Base-by-base conservation (phyloP, 2,113 vertebrate species). In the Leptobrachium leishanense region DNA sequence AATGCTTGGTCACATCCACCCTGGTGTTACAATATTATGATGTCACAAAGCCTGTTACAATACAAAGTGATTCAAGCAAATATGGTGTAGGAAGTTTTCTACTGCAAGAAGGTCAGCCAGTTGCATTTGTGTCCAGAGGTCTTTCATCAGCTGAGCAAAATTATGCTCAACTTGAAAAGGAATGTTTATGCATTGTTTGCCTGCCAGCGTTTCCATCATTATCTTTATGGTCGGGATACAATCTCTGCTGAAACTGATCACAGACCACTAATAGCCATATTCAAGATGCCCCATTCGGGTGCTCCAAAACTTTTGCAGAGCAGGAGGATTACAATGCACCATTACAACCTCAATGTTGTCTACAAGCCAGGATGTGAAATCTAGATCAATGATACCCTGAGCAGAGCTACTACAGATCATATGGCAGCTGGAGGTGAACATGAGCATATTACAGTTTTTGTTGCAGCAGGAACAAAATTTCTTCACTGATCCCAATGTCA, bases 291-390 rank as follows among this genome's bases (percentile, higher is more conserved):
- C 42, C 55, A 5, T 57, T 57, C 13, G 3, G 4, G 57, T 74
- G 84, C 81, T n/a, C 68, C 57, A 31, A 84, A 85, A 31, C 50
- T 39, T 44, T 69, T 84, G 41, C 81, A 85, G 54, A 82, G 81
- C 71, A 84, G 84, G 84, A 41, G 84, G 2, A 59, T 79, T 20
- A 13, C 82, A 84, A 69, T 62, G 62, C 39, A 76, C n/a, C n/a
- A n/a, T n/a, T n/a, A n/a, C n/a, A 76, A 68, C 41, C 64, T 81
- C 9, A 7, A 75, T 11, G 78, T 81, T 11, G 39, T 77, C 13
- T 83, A 78, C 44, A 83, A 78, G 39, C 75, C 79, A 13, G 82
- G 77, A 9, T 43, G 44, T 46, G 44, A 46, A 46, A 3, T 46
- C 3, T 46, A 46, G 3, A 46, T 46, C 44, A 46, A 79, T 57